Evolutionary conservation across 2,888 invertebrate species (phyloP), one percentile per base, ranked within the genome.

Genomic region (Phymatocera aterrima): DNA sequence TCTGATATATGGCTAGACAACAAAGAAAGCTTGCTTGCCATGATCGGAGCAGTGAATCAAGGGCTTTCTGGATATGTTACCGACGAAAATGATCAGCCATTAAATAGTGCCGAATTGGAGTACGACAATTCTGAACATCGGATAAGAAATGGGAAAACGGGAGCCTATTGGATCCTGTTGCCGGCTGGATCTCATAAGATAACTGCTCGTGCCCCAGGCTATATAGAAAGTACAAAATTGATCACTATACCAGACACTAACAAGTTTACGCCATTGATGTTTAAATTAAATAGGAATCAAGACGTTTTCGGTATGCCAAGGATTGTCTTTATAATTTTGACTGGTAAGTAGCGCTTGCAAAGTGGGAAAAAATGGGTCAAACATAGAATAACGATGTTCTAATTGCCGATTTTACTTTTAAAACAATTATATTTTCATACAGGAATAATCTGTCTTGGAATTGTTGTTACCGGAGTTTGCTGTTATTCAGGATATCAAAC

Each of bases 301-400:
- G 92, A 91, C 80, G 93, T 96, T 18, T 91, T 95, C 83, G 97
- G 97, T 0, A 91, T 97, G 91, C 96, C 97, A 0, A 91, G 97
- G 37, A 91, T 96, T 28, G 92, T 95, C 1, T 97, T 97, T 88
- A 94, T 97, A 43, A 93, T 96, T 86, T 87, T 96, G 10, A 92
- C 95, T 82, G 96, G 96, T 94, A 86, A 88, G 90, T 79, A 24
- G 64, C 28, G 24, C 54, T 61, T 46, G 60, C 28, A 24, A 46
- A 68, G 24, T 80, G 68, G 40, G 12, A 57, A 64, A 31, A 70
- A 21, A 34, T 43, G 6, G 40, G 18, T n/a, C 31, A 74, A 68
- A 6, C 5, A 5, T 5, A 10, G 6, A 12, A 40, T 6, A 40
- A 40, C n/a, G 40, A 40, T 40, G n/a, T 46, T 8, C 3, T 15